Evolutionary conservation across 2,888 invertebrate genomes (phyloP).

Genomic region (Hedychridium roseum): DNA sequence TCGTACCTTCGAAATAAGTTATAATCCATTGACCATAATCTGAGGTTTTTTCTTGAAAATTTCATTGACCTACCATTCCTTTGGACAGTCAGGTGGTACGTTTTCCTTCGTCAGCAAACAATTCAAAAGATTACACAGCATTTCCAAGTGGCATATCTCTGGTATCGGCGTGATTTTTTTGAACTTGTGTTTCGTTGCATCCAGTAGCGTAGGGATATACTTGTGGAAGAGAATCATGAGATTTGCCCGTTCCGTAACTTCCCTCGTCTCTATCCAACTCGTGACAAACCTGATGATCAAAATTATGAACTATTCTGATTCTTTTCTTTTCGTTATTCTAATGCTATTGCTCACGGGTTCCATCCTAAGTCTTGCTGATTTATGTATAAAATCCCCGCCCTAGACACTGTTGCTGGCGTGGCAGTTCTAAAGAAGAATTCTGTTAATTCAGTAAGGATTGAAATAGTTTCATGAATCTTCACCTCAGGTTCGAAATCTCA

Average conservation of each 20-base stretch:
- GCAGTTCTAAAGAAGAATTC: constrained; percentile 72
- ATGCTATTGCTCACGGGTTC: constrained; percentile 90
- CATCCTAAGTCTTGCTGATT: constrained; percentile 95
- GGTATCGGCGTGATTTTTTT: constrained; percentile 92
- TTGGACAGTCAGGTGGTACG: constrained; percentile 87
- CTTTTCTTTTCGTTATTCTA: too few relatives aligned
- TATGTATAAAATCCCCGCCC: constrained; percentile 93
- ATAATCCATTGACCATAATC: constrained; percentile 9
- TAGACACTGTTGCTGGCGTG: constrained; percentile 94
- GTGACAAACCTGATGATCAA: constrained; percentile 84
- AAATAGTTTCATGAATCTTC: constrained; percentile 2
- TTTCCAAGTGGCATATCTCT: constrained; percentile 88
- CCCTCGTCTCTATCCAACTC: constrained; percentile 86
- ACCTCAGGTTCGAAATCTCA: constrained; percentile 83
- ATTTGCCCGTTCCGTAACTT: constrained; percentile 79
- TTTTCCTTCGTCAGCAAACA: constrained; percentile 82
- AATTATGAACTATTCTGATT: too few relatives aligned
- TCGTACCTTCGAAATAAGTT: constrained; percentile 81
- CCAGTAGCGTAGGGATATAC: constrained; percentile 86
- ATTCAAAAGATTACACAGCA: constrained; percentile 87
- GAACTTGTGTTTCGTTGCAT: constrained; percentile 76
- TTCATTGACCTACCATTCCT: constrained; percentile 74
- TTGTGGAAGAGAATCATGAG: constrained; percentile 91
- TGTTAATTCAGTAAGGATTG: background rate
- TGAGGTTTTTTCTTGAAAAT: background rate